Conservation (phyloP, 2,888 invertebrate species). For the Omphaloscelis lunosa region DNA sequence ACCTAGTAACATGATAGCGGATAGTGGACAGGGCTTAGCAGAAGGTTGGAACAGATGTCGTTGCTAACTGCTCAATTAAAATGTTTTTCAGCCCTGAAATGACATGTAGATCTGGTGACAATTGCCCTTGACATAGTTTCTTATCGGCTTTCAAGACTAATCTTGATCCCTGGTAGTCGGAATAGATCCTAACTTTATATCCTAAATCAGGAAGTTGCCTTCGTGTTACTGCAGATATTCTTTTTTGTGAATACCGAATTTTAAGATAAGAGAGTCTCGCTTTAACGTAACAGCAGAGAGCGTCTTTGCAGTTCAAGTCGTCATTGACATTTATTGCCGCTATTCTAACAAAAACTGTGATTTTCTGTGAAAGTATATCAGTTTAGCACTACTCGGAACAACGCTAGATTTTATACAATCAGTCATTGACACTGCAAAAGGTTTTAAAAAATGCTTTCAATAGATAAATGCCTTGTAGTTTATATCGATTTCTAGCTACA, state of each 20-base stretch:
- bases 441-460: conserved; percentile 5
- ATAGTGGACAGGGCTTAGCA: conserved; percentile 32
- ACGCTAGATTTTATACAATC: conserved; percentile 30
- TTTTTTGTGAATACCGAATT: background rate
- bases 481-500: background rate
- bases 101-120: conserved; percentile 57
- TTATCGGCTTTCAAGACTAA: conserved; percentile 59
- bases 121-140: conserved; percentile 79
- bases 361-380: conserved; percentile 38
- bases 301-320: background rate
- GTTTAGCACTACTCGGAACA: conserved; percentile 10
- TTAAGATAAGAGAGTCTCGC: conserved; percentile 12
- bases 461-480: conserved; percentile 18
- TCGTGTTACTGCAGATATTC: conserved; percentile 16
- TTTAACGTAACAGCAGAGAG: background rate
- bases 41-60: conserved; percentile 33
- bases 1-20: conserved; percentile 58
- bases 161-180: conserved; percentile 50
- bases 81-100: conserved; percentile 64
- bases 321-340: conserved; percentile 23
- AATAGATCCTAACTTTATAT: conserved; percentile 7
- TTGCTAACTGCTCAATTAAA: conserved; percentile 50
- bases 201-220: conserved; percentile 35
- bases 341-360: background rate
- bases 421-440: conserved; percentile 41